Evolutionary conservation across 2,888 invertebrate species (phyloP).

Genomic region (Onchidella celtica): DNA sequence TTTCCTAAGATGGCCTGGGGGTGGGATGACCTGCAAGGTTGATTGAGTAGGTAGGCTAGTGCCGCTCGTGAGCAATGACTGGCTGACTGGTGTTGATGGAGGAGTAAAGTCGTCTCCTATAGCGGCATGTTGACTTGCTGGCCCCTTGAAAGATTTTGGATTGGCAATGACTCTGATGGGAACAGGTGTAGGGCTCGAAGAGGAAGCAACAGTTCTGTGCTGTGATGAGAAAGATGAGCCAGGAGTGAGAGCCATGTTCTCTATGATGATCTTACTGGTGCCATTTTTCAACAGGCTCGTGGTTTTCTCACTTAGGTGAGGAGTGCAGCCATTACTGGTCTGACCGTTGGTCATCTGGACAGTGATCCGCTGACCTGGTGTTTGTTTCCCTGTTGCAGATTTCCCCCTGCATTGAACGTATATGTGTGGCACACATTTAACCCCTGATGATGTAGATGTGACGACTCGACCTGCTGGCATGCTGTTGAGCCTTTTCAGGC

Average conservation of each 20-base stretch:
- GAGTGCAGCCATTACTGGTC: neutral
- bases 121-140: neutral
- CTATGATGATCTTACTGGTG: neutral
- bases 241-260: constrained; percentile 17
- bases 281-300: neutral
- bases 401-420: constrained; percentile 18
- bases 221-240: constrained; percentile 15
- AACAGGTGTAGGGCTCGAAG: neutral
- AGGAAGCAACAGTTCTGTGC: neutral
- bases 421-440: neutral
- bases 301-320: constrained; percentile 10
- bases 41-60: neutral
- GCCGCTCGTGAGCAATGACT: constrained; percentile 4
- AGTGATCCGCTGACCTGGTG: neutral
- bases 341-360: neutral
- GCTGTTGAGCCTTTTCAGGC: constrained; percentile 21
- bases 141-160: neutral
- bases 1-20: constrained; percentile 26
- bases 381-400: neutral
- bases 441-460: neutral
- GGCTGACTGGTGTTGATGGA: constrained; percentile 25
- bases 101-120: constrained; percentile 25
- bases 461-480: constrained; percentile 5
- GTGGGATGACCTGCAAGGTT: constrained; percentile 12
- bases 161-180: constrained; percentile 36